Conservation (phyloP, 2,888 invertebrate genomes). For the Chrysina gloriosa region DNA sequence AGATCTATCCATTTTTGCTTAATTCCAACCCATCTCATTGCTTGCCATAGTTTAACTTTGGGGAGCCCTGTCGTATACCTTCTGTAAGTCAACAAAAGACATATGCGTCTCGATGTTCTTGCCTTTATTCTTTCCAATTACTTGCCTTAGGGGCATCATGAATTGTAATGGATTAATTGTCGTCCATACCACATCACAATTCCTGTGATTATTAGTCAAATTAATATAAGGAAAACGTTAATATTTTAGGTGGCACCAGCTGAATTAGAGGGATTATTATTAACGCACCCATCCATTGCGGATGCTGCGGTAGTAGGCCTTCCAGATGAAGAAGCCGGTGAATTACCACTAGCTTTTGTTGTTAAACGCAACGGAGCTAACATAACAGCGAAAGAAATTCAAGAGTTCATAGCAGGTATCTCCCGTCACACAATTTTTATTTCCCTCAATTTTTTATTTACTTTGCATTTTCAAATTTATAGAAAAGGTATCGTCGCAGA, state of each 20-base stretch:
- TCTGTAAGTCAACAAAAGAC: too few relatives aligned
- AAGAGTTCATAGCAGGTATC: slow-evolving; percentile 65
- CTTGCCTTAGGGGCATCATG: too few relatives aligned
- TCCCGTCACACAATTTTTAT: neutral
- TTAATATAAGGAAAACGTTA: too few relatives aligned
- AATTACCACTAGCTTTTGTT: slow-evolving; percentile 82
- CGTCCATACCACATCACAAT: too few relatives aligned
- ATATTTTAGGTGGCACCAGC: slow-evolving; percentile 64
- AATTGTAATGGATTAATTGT: too few relatives aligned
- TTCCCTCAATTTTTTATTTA: neutral
- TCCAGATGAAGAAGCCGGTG: slow-evolving; percentile 79
- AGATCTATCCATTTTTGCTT: too few relatives aligned
- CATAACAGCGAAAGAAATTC: slow-evolving; percentile 65
- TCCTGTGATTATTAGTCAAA: too few relatives aligned
- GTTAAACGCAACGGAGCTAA: slow-evolving; percentile 70
- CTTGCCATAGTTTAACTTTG: too few relatives aligned
- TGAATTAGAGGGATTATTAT: slow-evolving; percentile 71
- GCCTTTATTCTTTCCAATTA: too few relatives aligned
- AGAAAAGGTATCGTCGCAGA: slow-evolving; percentile 68
- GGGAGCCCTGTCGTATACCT: too few relatives aligned
- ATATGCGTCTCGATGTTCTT: too few relatives aligned
- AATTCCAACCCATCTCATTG: too few relatives aligned
- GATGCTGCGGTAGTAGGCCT: slow-evolving; percentile 74
- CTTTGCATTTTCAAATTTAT: slow-evolving; percentile 38
- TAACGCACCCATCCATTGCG: slow-evolving; percentile 67